Evolutionary conservation across 2,113 vertebrate genomes (phyloP), one percentile per base, ranked within the genome.

Genomic region (Mus pahari): DNA sequence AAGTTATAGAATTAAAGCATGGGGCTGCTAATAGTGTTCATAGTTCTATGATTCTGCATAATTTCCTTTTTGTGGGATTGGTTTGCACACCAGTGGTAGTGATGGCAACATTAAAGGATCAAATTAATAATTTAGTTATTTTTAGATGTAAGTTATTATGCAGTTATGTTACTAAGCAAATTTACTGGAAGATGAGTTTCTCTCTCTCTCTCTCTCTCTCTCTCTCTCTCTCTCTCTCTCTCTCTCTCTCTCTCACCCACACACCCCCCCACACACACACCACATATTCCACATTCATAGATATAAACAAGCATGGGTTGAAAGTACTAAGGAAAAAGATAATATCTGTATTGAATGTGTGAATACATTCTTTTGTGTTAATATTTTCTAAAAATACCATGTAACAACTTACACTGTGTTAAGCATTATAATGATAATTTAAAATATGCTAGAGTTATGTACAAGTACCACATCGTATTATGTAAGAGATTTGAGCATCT

Each of bases 101-200:
- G 53, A 66, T 68, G 60, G 8, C 64, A 92, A 62, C 89, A 71
- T 86, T 97, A 89, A 92, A 90, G 94, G 78, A 83, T 78, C 79
- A 93, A 39, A 16, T 82, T 91, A 84, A 74, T 17, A 78, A 62
- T 73, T 55, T 62, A 96, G 83, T 45, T 94, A 14, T 86, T 96
- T 97, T 70, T 91, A 42, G 62, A 36, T 90, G 33, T 70, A 16
- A 90, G 42, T 71, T 94, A 79, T 82, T 45, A 28, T 42, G 50
- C 50, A 82, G 17, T 84, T 66, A 84, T 98, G 96, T 98, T 98
- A 92, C 88, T 90, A 97, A 97, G 81, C 31, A 92, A 70, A 75
- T 94, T 95, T 92, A 87, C 82, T 91, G 81, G 89, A 90, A 94
- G 92, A 97, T 82, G 53, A 96, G 24, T 11, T 97, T 91, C 91